Conservation (phyloP, 2,113 vertebrate genomes). For the Butastur rufipennis region DNA sequence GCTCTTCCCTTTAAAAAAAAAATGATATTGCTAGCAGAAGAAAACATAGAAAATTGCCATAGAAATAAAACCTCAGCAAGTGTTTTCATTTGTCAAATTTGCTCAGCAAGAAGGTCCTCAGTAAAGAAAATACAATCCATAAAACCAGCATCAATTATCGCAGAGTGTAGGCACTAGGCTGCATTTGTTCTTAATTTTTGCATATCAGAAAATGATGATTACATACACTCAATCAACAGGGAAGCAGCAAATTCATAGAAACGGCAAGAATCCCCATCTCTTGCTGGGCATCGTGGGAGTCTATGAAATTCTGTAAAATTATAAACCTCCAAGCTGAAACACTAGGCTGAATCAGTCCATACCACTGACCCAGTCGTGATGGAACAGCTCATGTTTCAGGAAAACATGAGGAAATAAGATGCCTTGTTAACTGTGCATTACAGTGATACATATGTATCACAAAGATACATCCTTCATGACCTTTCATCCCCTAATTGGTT, state of each 20-base stretch:
- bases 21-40: background rate
- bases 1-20: slow-evolving; percentile 9
- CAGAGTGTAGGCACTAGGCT: background rate
- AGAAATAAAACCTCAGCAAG: slow-evolving; percentile 21
- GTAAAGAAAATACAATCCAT: slow-evolving; percentile 6
- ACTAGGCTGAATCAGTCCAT: background rate
- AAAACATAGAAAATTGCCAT: slow-evolving; percentile 5
- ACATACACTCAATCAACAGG: background rate
- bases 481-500: background rate
- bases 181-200: background rate
- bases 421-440: background rate
- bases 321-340: background rate
- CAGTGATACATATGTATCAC: background rate
- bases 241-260: background rate
- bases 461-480: background rate
- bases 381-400: background rate
- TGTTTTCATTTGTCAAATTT: slow-evolving; percentile 35
- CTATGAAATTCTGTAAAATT: background rate
- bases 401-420: background rate
- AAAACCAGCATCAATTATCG: background rate
- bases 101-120: background rate
- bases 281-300: background rate
- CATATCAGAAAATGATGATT: background rate
- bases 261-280: background rate
- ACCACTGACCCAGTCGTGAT: background rate